phyloP scores from a whole-genome alignment of 2,888 invertebrate species.

The Imbricaverruca yamaguchii region DNA sequence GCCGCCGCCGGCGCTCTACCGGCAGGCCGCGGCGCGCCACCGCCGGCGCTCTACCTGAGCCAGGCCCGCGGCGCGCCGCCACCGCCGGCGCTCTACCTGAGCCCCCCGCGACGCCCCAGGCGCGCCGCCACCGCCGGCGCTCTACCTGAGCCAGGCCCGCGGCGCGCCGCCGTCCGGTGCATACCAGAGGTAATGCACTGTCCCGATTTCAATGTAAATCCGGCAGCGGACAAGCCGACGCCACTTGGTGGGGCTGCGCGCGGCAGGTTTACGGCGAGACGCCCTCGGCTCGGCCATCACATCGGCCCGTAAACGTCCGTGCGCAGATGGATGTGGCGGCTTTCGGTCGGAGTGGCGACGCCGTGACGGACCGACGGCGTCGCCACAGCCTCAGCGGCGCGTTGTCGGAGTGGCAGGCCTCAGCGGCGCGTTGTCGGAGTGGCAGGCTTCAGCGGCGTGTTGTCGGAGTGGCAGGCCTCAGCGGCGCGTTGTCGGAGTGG shows the following conservation, averaged over 20 bases:
- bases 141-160: neutral
- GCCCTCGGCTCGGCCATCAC: no score
- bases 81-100: neutral
- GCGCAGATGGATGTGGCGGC: neutral
- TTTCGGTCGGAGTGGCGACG: no score
- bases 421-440: no score
- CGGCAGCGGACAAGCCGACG: neutral
- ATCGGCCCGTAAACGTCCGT: neutral
- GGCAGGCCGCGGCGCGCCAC: neutral
- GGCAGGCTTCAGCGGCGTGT: no score
- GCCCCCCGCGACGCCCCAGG: neutral
- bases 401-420: no score
- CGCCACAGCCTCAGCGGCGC: no score
- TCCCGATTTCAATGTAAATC: slow-evolving; percentile 19
- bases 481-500: no score
- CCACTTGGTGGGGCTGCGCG: neutral
- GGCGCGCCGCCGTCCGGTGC: neutral
- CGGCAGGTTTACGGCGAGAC: neutral
- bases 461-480: no score
- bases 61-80: no score
- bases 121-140: neutral
- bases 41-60: no score
- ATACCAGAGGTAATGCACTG: neutral
- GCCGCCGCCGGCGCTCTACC: no score
- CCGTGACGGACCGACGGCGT: no score